Conservation (phyloP, 2,888 invertebrate species). For the Philonicus albiceps region DNA sequence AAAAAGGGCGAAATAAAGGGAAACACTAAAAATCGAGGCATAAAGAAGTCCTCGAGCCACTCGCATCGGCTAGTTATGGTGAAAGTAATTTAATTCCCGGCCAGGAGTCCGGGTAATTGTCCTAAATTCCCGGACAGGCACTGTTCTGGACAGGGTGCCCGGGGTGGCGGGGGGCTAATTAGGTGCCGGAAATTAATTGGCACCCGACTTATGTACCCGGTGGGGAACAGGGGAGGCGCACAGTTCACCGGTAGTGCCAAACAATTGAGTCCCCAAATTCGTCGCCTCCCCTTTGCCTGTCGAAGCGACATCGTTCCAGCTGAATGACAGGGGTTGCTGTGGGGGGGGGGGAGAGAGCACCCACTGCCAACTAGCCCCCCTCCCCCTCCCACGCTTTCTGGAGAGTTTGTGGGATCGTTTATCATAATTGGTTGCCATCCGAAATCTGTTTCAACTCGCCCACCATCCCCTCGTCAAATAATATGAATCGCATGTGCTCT, state of each 20-base stretch:
- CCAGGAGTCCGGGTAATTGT: conserved; percentile 7
- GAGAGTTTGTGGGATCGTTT: neutral
- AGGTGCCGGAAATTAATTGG: conserved; percentile 25
- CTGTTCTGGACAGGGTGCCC: conserved; percentile 1
- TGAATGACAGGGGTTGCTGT: neutral
- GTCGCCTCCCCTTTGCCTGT: neutral
- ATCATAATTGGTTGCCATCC: conserved; percentile 14
- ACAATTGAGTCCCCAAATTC: neutral
- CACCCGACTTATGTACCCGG: conserved; percentile 11
- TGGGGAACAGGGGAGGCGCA: too few species aligned
- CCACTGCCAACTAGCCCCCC: neutral
- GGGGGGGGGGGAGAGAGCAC: neutral
- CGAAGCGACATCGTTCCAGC: neutral
- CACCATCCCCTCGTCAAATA: neutral
- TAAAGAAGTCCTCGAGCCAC: neutral
- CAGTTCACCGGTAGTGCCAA: conserved; percentile 24
- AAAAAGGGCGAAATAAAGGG: neutral
- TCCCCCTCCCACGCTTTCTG: neutral
- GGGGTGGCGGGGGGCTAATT: neutral
- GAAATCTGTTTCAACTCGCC: conserved; percentile 7
- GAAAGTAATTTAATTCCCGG: neutral
- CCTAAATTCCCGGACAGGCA: neutral
- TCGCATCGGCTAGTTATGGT: conserved; percentile 4
- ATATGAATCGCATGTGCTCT: neutral
- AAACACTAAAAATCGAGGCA: neutral